Conservation (phyloP, 2,113 vertebrate genomes). For the Sander lucioperca region DNA sequence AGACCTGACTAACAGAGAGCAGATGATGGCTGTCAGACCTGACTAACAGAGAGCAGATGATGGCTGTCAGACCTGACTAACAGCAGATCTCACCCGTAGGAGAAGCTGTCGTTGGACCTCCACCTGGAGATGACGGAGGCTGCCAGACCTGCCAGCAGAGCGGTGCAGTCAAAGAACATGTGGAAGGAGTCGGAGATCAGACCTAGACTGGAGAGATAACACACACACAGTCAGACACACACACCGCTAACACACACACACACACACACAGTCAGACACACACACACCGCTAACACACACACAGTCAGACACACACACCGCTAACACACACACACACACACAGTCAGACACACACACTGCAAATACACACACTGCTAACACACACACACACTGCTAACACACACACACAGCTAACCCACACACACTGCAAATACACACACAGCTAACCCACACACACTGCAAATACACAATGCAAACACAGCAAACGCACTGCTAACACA, state of each 20-base stretch:
- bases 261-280: too few relatives aligned
- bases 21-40: not conserved
- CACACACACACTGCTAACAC: not conserved
- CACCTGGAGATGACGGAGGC: constrained; percentile 98
- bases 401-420: too few relatives aligned
- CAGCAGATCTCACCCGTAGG: constrained; percentile 91
- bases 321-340: constrained; percentile 5
- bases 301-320: too few relatives aligned
- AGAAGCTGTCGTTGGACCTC: constrained; percentile 98
- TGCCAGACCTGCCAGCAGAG: constrained; percentile 95
- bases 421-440: too few relatives aligned
- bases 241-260: too few relatives aligned
- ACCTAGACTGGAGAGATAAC: constrained; percentile 88
- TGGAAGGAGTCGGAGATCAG: constrained; percentile 99
- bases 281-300: too few relatives aligned
- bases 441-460: not conserved
- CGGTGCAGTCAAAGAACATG: constrained; percentile 99
- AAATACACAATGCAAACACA: not conserved
- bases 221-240: not conserved
- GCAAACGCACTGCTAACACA: too few relatives aligned
- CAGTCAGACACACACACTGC: not conserved
- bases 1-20: not conserved
- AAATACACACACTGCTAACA: too few relatives aligned
- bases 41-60: not conserved
- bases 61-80: not conserved